These are phyloP conservation scores for Stratiomys singularior DNA, from an alignment of 2,888 invertebrate species.

Conservation along the genomic window DNA sequence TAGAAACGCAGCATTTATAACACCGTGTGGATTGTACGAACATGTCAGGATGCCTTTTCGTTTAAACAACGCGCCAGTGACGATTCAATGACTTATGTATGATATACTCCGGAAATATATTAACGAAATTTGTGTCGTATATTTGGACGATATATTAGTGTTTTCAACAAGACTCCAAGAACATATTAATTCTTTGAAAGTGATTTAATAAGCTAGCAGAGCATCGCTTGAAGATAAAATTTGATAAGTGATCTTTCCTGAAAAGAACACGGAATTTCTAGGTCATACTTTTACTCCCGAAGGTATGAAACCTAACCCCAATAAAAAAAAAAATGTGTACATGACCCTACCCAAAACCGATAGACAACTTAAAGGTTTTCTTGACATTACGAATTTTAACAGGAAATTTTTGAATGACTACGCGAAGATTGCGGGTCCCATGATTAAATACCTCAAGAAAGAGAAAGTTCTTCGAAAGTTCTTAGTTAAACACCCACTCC, in stretches of 20 bases:
- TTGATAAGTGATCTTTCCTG: not conserved
- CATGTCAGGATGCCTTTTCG: not conserved
- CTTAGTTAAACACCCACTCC: constrained; percentile 45
- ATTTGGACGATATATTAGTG: not conserved
- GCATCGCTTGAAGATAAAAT: constrained; percentile 1
- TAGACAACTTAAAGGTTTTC: constrained; percentile 8
- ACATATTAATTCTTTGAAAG: not conserved
- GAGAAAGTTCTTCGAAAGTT: constrained; percentile 8
- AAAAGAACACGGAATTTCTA: constrained; percentile 10
- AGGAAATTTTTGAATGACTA: constrained; percentile 15
- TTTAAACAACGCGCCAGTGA: not conserved
- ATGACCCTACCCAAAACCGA: constrained; percentile 9
- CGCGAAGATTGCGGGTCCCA: constrained; percentile 13
- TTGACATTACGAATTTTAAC: not conserved
- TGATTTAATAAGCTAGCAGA: not conserved
- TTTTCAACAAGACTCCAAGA: not conserved
- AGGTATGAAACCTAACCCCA: constrained; percentile 19
- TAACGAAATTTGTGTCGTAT: not conserved
- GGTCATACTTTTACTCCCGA: not conserved
- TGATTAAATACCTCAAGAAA: constrained; percentile 34
- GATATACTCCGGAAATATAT: not conserved
- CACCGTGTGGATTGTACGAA: not conserved
- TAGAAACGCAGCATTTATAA: constrained; percentile 2
- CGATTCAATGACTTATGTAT: not conserved
- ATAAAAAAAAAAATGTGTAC: not conserved